A percentile compares a stretch with the other conserved stretches of the same genome.
Conservation (phyloP, 2,113 vertebrate genomes). For the Lycocorax pyrrhopterus region DNA sequence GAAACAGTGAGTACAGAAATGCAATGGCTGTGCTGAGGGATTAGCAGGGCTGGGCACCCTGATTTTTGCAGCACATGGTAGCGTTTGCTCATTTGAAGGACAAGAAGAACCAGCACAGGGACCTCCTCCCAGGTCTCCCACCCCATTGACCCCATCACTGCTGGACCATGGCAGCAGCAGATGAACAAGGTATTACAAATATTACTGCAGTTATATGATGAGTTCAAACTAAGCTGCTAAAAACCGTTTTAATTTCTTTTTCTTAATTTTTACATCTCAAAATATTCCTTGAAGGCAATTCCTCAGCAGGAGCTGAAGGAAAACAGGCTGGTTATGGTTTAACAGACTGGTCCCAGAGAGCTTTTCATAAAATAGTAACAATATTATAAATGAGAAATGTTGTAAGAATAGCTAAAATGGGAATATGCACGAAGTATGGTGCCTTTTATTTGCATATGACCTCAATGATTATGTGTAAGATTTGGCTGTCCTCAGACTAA, state of each 20-base stretch:
- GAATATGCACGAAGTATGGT: constrained; percentile 37
- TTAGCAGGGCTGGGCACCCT: neutral
- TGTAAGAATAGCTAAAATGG: constrained; percentile 42
- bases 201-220: neutral
- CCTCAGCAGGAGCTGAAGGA: constrained; percentile 10
- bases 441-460: constrained; percentile 65
- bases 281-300: constrained; percentile 17
- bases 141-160: neutral
- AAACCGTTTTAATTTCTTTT: neutral
- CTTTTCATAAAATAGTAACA: constrained; percentile 11
- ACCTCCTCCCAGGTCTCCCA: neutral
- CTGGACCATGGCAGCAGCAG: neutral
- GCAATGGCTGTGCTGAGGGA: neutral
- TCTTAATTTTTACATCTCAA: neutral
- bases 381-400: constrained; percentile 29
- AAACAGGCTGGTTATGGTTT: neutral
- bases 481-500: constrained; percentile 53
- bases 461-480: constrained; percentile 72
- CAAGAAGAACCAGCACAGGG: neutral
- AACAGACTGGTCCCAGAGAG: constrained; percentile 21
- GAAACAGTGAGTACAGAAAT: neutral
- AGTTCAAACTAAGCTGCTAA: neutral
- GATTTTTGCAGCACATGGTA: neutral
- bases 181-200: neutral
- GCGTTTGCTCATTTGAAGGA: neutral